A percentile compares a stretch with the other conserved stretches of the same genome.
phyloP scores from a whole-genome alignment of 2,113 vertebrate species.

The Austrofundulus limnaeus region DNA sequence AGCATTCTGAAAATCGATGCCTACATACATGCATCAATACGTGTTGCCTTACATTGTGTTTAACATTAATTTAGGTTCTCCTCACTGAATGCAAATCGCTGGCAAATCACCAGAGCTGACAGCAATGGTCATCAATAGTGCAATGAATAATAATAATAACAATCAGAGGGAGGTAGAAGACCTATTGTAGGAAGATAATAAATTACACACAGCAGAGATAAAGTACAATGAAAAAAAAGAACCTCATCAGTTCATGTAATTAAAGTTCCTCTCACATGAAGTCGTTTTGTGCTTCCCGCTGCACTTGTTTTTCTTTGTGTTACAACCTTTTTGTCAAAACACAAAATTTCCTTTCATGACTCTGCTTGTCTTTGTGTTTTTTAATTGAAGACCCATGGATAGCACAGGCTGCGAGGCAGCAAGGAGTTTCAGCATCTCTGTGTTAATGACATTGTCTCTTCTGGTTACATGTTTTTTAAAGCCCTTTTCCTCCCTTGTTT shows the following conservation, averaged over 20 bases:
- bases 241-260: slow-evolving; percentile 14
- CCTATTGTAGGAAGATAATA: slow-evolving; percentile 20
- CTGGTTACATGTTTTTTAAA: slow-evolving; percentile 24
- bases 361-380: slow-evolving; percentile 32
- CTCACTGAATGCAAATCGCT: slow-evolving; percentile 26
- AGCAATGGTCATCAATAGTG: slow-evolving; percentile 49
- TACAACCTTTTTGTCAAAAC: slow-evolving; percentile 12
- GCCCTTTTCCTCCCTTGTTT: slow-evolving; percentile 29
- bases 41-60: slow-evolving; percentile 43
- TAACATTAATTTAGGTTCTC: slow-evolving; percentile 45
- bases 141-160: slow-evolving; percentile 50
- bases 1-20: slow-evolving; percentile 28
- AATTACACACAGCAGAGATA: slow-evolving; percentile 19
- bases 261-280: slow-evolving; percentile 5
- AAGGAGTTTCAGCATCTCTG: slow-evolving; percentile 35
- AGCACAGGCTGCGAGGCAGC: slow-evolving; percentile 21
- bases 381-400: slow-evolving; percentile 20
- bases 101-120: slow-evolving; percentile 52
- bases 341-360: slow-evolving; percentile 1
- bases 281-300: not conserved
- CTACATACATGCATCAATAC: slow-evolving; percentile 40
- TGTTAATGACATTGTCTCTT: slow-evolving; percentile 43
- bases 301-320: not conserved
- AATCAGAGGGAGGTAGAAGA: slow-evolving; percentile 12
- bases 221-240: slow-evolving; percentile 22